Percentiles rank a stretch among this genome's conserved stretches.
phyloP scores from a whole-genome alignment of 2,888 invertebrate species.

The Zygothrica quintamaculata region DNA sequence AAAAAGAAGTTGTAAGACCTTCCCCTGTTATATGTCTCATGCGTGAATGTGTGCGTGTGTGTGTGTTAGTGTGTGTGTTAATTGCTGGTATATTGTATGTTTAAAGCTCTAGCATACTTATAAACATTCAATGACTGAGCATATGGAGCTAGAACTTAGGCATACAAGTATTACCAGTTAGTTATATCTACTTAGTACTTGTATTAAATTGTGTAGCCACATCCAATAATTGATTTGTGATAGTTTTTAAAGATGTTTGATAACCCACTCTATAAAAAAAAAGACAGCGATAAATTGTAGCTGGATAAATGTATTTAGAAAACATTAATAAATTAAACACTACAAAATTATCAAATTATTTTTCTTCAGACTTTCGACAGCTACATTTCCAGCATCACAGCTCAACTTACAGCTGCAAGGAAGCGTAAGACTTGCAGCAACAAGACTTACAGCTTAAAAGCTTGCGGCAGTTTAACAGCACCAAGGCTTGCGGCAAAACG shows the following conservation, averaged over 20 bases:
- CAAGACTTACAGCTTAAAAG: no score
- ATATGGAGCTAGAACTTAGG: constrained; percentile 10
- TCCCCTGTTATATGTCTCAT: constrained; percentile 7
- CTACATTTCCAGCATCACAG: no score
- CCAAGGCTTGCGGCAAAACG: no score
- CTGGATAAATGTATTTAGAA: neutral
- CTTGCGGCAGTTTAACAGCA: no score
- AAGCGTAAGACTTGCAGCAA: no score
- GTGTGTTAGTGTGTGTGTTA: constrained; percentile 13
- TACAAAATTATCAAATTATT: neutral
- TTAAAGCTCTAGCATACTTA: constrained; percentile 8
- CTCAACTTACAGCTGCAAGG: no score
- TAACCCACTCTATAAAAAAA: constrained; percentile 42
- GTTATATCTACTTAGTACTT: constrained; percentile 34
- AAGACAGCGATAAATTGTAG: neutral
- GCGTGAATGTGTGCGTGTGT: no score
- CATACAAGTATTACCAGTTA: constrained; percentile 30
- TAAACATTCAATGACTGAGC: constrained; percentile 27
- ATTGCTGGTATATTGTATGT: constrained; percentile 31
- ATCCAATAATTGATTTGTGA: constrained; percentile 79
- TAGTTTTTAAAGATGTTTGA: constrained; percentile 70
- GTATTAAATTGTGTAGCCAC: constrained; percentile 71
- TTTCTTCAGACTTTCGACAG: no score
- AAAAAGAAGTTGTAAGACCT: neutral
- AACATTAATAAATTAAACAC: constrained; percentile 1